phyloP scores from a whole-genome alignment of 2,888 invertebrate genomes.

The Lasioglossum zephyrum region DNA sequence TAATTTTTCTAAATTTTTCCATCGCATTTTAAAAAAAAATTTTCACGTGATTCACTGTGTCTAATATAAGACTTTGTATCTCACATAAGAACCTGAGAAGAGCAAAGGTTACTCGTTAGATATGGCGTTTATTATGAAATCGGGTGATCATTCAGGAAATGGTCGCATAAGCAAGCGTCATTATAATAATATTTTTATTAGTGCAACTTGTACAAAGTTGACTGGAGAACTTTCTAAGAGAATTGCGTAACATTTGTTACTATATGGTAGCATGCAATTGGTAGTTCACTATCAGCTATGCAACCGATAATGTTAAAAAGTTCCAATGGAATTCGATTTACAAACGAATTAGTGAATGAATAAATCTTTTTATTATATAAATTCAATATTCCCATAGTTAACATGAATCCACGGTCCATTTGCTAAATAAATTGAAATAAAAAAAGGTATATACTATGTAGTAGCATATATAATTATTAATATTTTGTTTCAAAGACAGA shows the following conservation, averaged over 20 bases:
- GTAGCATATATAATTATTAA: not conserved
- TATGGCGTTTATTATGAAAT: constrained; percentile 4
- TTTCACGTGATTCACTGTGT: not conserved
- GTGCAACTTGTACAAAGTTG: not conserved
- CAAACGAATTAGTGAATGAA: not conserved
- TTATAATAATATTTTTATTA: not conserved
- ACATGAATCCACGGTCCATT: not conserved
- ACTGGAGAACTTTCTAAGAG: not conserved
- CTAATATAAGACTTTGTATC: not conserved
- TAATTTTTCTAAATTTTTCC: no score
- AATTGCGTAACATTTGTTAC: not conserved
- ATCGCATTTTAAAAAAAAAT: not conserved
- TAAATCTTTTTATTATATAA: not conserved
- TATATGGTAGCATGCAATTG: not conserved
- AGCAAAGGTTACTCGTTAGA: not conserved
- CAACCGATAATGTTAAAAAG: not conserved
- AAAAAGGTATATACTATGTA: not conserved
- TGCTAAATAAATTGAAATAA: not conserved
- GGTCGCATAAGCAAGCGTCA: not conserved
- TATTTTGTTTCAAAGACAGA: not conserved
- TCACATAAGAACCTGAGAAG: not conserved
- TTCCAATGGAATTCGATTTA: not conserved
- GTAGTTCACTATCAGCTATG: not conserved
- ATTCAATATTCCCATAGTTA: not conserved
- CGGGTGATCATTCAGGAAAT: not conserved